Conservation (phyloP, 2,113 vertebrate genomes). For the Lanius collurio region DNA sequence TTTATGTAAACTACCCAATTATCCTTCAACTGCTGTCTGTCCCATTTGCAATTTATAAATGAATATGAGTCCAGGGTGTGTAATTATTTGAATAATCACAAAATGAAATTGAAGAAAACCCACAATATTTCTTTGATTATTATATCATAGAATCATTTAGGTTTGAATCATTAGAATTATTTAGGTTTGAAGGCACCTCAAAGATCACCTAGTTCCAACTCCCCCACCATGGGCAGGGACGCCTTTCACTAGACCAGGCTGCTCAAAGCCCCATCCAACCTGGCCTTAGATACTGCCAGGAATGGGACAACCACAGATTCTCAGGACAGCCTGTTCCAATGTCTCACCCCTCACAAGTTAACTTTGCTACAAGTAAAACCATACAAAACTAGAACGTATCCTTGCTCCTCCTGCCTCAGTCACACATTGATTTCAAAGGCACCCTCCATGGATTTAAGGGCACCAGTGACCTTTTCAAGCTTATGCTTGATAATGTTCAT, state of each 20-base stretch:
- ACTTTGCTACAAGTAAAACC: background rate
- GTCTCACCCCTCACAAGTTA: background rate
- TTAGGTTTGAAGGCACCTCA: background rate
- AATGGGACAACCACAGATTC: background rate
- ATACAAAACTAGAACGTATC: background rate
- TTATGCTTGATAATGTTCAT: background rate
- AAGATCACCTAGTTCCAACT: background rate
- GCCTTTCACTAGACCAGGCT: background rate
- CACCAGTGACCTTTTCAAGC: background rate
- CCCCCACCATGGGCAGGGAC: background rate
- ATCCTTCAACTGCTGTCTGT: constrained; percentile 6
- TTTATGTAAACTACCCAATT: constrained; percentile 29
- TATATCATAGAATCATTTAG: background rate
- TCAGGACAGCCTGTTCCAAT: background rate
- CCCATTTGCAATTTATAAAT: constrained; percentile 30
- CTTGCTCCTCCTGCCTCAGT: background rate
- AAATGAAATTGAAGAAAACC: background rate
- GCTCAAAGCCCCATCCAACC: background rate
- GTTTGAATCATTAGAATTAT: background rate
- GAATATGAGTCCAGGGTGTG: background rate
- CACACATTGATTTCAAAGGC: background rate
- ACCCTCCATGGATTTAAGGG: background rate
- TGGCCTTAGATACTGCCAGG: background rate
- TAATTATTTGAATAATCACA: constrained; percentile 38
- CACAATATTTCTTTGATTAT: constrained; percentile 36